A percentile compares a stretch with the other conserved stretches of the same genome.
Evolutionary conservation across 1,140 invertebrate genomes (phyloP).

Genomic region (Colletes latitarsis): DNA sequence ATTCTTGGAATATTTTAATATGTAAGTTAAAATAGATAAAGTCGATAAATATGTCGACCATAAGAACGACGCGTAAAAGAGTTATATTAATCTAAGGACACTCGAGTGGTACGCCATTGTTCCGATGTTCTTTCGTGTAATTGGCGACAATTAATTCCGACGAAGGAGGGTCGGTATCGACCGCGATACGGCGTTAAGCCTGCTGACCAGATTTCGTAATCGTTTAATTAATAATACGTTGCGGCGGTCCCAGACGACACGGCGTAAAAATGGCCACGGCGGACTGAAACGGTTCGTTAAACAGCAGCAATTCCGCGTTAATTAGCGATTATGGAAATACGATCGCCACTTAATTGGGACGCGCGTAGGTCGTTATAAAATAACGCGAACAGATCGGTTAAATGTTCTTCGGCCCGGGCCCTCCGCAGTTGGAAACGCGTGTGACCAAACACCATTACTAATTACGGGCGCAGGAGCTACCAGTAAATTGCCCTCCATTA

Average conservation of each 20-base stretch:
- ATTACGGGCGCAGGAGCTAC: slow-evolving; percentile 35
- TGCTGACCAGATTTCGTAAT: neutral
- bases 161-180: neutral
- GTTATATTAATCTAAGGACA: too few relatives aligned
- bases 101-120: too few relatives aligned
- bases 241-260: neutral
- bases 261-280: slow-evolving; percentile 15
- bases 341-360: slow-evolving; percentile 40
- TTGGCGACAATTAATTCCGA: neutral
- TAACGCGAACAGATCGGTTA: slow-evolving; percentile 43
- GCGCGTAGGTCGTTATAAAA: slow-evolving; percentile 35
- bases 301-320: slow-evolving; percentile 41
- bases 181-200: neutral
- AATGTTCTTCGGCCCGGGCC: slow-evolving; percentile 17
- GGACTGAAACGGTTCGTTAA: slow-evolving; percentile 33
- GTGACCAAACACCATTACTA: slow-evolving; percentile 54
- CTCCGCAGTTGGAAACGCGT: slow-evolving; percentile 36
- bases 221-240: slow-evolving; percentile 35
- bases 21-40: too few relatives aligned
- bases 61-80: too few relatives aligned
- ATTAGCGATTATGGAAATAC: slow-evolving; percentile 50
- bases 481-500: slow-evolving; percentile 48
- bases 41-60: too few relatives aligned
- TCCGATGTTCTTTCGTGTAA: too few relatives aligned
- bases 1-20: too few relatives aligned